phyloP scores from a whole-genome alignment of 2,888 invertebrate species.

The Papilio protenor region DNA sequence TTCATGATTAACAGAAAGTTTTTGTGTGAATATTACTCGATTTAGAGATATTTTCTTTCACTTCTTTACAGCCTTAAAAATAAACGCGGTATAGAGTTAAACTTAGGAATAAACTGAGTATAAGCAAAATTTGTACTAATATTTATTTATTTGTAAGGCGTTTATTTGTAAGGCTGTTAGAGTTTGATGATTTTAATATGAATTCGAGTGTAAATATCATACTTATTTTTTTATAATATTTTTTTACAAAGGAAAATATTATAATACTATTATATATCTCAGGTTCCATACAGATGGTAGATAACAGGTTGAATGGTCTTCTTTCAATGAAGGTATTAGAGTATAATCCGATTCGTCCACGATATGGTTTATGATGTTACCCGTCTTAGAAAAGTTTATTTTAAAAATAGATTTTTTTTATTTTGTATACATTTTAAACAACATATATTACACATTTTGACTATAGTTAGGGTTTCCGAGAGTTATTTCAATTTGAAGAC shows the following conservation, averaged over 20 bases:
- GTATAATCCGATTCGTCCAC: not conserved
- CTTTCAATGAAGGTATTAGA: constrained; percentile 4
- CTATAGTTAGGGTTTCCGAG: not conserved
- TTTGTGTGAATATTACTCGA: not conserved
- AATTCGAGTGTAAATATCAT: not conserved
- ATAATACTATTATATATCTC: no score
- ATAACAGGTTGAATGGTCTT: constrained; percentile 16
- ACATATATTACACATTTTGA: not conserved
- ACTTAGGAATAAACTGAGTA: no score
- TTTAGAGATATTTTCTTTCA: not conserved
- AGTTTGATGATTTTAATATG: not conserved
- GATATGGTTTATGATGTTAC: not conserved
- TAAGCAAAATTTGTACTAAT: no score
- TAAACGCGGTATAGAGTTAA: no score
- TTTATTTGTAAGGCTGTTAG: no score
- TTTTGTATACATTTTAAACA: not conserved
- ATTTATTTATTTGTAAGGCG: no score
- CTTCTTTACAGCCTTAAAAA: no score
- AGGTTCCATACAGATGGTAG: not conserved
- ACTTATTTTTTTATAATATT: no score
- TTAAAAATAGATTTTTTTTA: not conserved
- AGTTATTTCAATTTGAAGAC: no score
- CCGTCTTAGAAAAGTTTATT: not conserved
- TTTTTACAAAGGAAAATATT: not conserved
- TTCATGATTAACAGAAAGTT: not conserved